phyloP scores from a whole-genome alignment of 1,140 invertebrate species.

The Euwallacea fornicatus region DNA sequence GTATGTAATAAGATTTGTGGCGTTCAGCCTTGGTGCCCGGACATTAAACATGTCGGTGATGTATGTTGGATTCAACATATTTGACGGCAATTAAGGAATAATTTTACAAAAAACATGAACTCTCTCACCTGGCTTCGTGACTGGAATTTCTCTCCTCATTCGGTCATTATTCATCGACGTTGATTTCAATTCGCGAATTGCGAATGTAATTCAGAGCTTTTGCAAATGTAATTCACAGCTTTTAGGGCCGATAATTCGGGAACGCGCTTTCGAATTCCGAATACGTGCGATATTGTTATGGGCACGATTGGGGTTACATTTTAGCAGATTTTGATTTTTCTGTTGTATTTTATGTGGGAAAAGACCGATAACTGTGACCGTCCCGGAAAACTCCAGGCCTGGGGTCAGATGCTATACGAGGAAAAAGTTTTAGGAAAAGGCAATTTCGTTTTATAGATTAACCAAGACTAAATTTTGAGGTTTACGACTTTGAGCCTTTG shows the following conservation, averaged over 20 bases:
- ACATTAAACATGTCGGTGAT: too few species aligned
- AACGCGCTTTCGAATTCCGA: constrained; percentile 17
- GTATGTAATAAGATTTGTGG: too few species aligned
- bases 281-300: constrained; percentile 17
- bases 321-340: constrained; percentile 25
- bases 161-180: background rate
- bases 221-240: constrained; percentile 1
- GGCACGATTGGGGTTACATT: constrained; percentile 22
- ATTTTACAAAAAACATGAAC: too few species aligned
- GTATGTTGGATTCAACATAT: too few species aligned
- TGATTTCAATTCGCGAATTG: constrained; percentile 18
- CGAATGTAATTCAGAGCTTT: background rate
- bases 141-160: background rate
- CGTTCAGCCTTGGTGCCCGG: too few species aligned
- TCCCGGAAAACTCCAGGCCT: constrained; percentile 10
- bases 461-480: constrained; percentile 1
- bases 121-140: too few species aligned
- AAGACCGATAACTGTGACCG: constrained; percentile 13
- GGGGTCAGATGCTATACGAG: constrained; percentile 23
- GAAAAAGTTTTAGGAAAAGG: constrained; percentile 19
- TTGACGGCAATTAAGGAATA: too few species aligned
- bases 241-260: constrained; percentile 1
- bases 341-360: constrained; percentile 22
- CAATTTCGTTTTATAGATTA: constrained; percentile 15
- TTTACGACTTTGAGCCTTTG: background rate